Base-by-base conservation (phyloP, 2,888 invertebrate species). In the Electrophaes corylata region DNA sequence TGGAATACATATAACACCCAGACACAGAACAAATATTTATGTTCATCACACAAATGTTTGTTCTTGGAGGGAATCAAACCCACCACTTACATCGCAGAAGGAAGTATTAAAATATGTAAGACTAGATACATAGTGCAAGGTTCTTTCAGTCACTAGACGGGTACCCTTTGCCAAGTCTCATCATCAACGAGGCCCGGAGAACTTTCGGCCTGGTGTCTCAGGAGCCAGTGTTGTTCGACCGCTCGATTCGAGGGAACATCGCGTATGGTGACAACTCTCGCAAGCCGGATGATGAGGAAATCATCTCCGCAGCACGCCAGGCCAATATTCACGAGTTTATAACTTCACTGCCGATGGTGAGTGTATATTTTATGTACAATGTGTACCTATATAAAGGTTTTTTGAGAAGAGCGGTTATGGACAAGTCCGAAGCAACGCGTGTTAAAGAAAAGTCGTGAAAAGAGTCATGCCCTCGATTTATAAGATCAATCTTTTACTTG, bases 251-350 rank as follows among this genome's bases (percentile, higher is more conserved):
- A 0, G 96, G 97, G 75, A 98, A 98, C 79, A 97, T 98, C 67
- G 95, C 96, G 0, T 98, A 97, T 76, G 98, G 98, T 2, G 96
- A 96, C 78, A 96, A 96, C 78, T 91, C 89, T 51, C 91, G 96
- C 5, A 86, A 91, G 20, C 94, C 95, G 37, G 79, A 93, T 33
- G 94, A 94, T 93, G 92, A 93, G 43, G 96, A 97, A 73, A 93
- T 97, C 48, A 94, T 96, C n/a, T 92, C 93, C 44, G 95, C 95
- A 0, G 95, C 96, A 0, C 94, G 94, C 70, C 93, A 94, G 68
- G 95, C 97, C 5, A 97, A 96, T 72, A 96, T 97, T 65, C 97
- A 97, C 79, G 93, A 92, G 61, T 97, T 97, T 73, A 94, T 97
- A 41, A 84, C 93, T 16, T 93, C 94, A 2, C 81, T 97, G 58